These are phyloP conservation scores for Hylomyscus alleni DNA, from an alignment of 2,797 vertebrate species.

Conservation along the genomic window DNA sequence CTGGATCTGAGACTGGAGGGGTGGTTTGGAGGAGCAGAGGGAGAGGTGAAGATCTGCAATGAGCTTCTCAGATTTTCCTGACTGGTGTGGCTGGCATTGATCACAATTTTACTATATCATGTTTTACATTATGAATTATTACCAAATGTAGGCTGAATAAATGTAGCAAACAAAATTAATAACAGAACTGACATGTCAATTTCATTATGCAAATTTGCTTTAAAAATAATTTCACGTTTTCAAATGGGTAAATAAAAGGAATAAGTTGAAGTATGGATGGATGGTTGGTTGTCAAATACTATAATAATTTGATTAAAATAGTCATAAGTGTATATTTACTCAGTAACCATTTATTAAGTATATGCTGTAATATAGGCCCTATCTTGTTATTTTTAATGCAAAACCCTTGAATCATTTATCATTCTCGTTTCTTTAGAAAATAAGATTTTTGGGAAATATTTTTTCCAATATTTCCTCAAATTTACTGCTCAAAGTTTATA, in stretches of 20 bases:
- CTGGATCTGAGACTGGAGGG: background rate
- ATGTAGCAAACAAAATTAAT: background rate
- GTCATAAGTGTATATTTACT: background rate
- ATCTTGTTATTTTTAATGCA: background rate
- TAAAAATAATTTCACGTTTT: background rate
- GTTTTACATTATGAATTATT: background rate
- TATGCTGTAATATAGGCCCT: background rate
- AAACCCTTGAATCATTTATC: background rate
- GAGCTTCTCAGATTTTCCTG: background rate
- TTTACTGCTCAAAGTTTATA: too few relatives aligned
- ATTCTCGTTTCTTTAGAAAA: conserved; percentile 21
- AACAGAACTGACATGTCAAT: background rate
- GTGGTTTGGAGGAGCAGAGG: background rate
- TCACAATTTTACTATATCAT: too few relatives aligned
- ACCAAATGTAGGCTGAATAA: background rate
- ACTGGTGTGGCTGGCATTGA: too few relatives aligned
- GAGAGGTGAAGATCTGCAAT: background rate
- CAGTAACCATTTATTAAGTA: background rate
- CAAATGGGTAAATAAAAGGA: background rate
- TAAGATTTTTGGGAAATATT: background rate
- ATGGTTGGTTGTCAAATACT: background rate
- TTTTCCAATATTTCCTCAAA: background rate
- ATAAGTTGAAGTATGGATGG: background rate
- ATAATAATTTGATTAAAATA: background rate
- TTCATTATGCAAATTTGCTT: background rate